phyloP scores from a whole-genome alignment of 2,797 vertebrate species.

The Argyrosomus regius region DNA sequence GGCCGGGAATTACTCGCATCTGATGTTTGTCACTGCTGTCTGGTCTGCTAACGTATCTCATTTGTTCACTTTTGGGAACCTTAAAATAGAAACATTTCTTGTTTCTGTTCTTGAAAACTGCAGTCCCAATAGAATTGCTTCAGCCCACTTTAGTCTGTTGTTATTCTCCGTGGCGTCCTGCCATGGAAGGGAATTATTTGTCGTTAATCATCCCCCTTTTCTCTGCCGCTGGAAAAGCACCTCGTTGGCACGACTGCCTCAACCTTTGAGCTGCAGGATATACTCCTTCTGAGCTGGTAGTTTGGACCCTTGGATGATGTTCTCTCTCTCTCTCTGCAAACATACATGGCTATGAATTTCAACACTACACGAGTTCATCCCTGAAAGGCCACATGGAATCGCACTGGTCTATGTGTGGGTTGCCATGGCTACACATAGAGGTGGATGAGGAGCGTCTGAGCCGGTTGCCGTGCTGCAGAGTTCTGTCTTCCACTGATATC shows the following conservation, averaged over 20 bases:
- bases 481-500: constrained; percentile 78
- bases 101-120: constrained; percentile 30
- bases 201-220: constrained; percentile 36
- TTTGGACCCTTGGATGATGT: constrained; percentile 2
- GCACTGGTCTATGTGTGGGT: constrained; percentile 66
- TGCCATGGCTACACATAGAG: constrained; percentile 78
- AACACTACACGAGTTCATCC: constrained; percentile 29
- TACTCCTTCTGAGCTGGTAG: constrained; percentile 4
- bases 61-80: constrained; percentile 65
- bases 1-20: constrained; percentile 48
- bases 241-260: not conserved
- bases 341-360: constrained; percentile 37
- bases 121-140: constrained; percentile 30
- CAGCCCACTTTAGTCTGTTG: constrained; percentile 45
- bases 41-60: constrained; percentile 45
- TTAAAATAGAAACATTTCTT: constrained; percentile 54
- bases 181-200: constrained; percentile 46
- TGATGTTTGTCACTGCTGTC: constrained; percentile 57
- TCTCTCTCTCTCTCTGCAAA: not conserved
- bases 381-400: constrained; percentile 70
- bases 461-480: constrained; percentile 68
- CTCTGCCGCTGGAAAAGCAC: constrained; percentile 28
- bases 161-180: constrained; percentile 37
- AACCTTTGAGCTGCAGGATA: constrained; percentile 37
- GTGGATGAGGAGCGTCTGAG: constrained; percentile 63